phyloP scores from a whole-genome alignment of 2,113 vertebrate species.

The Pomatorhinus ruficollis region DNA sequence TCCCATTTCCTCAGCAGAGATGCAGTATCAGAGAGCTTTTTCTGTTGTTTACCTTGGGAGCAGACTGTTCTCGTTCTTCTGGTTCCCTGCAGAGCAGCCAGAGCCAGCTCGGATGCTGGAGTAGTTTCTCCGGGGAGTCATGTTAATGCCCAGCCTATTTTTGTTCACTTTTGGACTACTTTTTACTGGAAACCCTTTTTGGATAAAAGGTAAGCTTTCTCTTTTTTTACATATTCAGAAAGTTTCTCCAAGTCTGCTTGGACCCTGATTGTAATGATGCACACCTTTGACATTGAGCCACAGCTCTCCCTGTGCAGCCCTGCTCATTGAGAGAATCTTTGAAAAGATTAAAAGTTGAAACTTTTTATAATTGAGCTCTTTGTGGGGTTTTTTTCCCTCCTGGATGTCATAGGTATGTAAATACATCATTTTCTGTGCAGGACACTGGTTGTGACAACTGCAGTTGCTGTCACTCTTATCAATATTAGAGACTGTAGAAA shows the following conservation, averaged over 20 bases:
- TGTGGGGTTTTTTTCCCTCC: neutral
- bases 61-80: neutral
- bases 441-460: neutral
- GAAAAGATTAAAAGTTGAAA: neutral
- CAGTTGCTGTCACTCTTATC: neutral
- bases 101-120: neutral
- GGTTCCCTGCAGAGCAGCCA: neutral
- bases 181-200: neutral
- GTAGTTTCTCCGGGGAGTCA: neutral
- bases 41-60: neutral
- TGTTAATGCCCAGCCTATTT: slow-evolving; percentile 35
- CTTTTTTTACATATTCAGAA: neutral
- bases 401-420: neutral
- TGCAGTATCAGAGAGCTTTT: neutral
- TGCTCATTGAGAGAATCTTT: neutral
- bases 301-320: neutral
- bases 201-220: slow-evolving; percentile 48
- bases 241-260: neutral
- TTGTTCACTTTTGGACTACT: slow-evolving; percentile 27
- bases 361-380: neutral
- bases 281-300: neutral
- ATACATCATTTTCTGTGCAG: neutral
- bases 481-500: neutral
- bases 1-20: slow-evolving; percentile 24
- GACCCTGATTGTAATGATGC: rapidly evolving